Percentiles rank a stretch among this genome's conserved stretches.
Conservation (phyloP, 2,797 vertebrate species). For the Chaetodon trifasciatus region DNA sequence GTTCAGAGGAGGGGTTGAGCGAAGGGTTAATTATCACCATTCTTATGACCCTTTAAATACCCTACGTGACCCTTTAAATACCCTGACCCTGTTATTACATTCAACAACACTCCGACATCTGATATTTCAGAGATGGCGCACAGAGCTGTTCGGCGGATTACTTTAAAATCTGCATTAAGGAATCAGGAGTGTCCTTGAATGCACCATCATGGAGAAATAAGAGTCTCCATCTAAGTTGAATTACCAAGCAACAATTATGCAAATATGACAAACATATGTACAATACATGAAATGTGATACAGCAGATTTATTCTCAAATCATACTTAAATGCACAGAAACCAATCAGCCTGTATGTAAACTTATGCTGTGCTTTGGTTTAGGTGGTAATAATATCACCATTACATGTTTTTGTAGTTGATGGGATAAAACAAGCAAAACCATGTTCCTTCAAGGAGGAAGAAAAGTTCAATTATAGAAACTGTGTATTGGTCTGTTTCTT, state of each 20-base stretch:
- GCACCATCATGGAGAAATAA: not conserved
- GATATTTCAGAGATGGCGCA: too few relatives aligned
- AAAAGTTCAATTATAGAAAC: not conserved
- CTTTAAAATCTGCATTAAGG: not conserved
- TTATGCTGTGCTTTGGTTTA: not conserved
- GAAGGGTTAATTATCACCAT: too few relatives aligned
- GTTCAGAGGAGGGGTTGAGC: too few relatives aligned
- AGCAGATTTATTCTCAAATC: too few relatives aligned
- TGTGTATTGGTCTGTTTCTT: slow-evolving; percentile 12
- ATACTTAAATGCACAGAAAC: not conserved
- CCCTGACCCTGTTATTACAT: too few relatives aligned
- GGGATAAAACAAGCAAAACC: not conserved
- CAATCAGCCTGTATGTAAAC: not conserved
- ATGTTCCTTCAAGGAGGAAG: not conserved
- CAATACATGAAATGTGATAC: not conserved
- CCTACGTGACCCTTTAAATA: too few relatives aligned
- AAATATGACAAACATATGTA: not conserved
- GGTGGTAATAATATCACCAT: not conserved
- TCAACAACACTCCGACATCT: too few relatives aligned
- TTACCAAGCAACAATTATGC: not conserved
- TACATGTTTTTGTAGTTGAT: not conserved
- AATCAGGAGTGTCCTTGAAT: not conserved
- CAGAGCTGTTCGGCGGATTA: not conserved
- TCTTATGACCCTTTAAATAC: too few relatives aligned
- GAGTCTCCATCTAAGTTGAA: not conserved